A percentile compares a stretch with the other conserved stretches of the same genome.
Conservation (phyloP, 1,140 invertebrate genomes). For the Geopemphigus sp. region DNA sequence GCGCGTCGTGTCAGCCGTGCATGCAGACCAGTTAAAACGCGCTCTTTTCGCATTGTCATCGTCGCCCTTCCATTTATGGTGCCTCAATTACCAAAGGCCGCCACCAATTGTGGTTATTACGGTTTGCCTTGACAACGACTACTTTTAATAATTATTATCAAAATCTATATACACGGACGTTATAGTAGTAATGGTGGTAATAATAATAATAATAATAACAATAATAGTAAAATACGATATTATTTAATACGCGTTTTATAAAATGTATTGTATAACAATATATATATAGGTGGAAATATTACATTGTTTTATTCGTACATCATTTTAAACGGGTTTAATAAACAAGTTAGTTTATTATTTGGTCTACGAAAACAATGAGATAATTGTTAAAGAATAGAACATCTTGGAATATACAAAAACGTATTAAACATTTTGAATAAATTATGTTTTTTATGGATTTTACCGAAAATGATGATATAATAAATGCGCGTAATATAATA, state of each 20-base stretch:
- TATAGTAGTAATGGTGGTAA: no score
- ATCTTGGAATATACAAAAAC: no score
- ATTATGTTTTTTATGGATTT: background rate
- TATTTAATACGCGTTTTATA: no score
- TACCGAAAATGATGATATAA: background rate
- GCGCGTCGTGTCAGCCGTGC: slow-evolving; percentile 17
- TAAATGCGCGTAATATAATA: background rate
- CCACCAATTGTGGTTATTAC: slow-evolving; percentile 44
- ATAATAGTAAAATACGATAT: background rate
- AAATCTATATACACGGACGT: background rate
- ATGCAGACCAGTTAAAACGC: slow-evolving; percentile 47
- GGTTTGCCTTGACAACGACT: slow-evolving; percentile 46
- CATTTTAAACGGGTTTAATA: no score
- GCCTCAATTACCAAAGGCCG: slow-evolving; percentile 40
- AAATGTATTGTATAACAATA: no score
- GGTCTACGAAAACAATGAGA: no score
- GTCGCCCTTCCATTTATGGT: slow-evolving; percentile 48
- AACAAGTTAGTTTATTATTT: no score
- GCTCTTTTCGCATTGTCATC: slow-evolving; percentile 49
- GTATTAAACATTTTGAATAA: no score
- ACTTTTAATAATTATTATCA: slow-evolving; percentile 46
- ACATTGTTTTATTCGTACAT: no score
- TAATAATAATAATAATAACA: background rate
- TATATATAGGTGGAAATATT: no score
- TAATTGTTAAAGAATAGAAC: no score